phyloP scores from a whole-genome alignment of 37 sponge, comb jelly and placozoan species.

The Cladorhizidae sp. region DNA sequence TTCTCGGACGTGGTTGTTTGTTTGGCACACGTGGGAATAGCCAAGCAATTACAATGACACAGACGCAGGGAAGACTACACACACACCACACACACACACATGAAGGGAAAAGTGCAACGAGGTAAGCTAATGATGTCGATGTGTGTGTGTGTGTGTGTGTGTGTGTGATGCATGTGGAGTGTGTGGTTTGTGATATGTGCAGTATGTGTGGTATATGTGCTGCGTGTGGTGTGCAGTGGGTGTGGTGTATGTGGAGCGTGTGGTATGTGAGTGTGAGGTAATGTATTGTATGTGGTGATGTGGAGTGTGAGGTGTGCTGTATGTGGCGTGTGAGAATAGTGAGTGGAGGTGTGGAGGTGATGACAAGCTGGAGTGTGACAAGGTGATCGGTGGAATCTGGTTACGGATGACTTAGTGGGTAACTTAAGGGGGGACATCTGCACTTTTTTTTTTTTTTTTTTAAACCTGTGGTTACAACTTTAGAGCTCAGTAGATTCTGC shows the following conservation, averaged over 20 bases:
- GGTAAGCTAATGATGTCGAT: background rate
- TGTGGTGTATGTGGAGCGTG: no score
- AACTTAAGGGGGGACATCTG: no score
- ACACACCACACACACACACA: no score
- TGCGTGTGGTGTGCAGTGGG: no score
- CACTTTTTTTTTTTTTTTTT: no score
- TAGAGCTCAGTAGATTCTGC: no score
- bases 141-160: slow-evolving; percentile 12
- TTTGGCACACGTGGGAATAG: background rate
- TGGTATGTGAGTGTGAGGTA: background rate
- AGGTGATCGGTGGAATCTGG: background rate
- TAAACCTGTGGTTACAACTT: no score
- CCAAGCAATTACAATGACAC: slow-evolving; percentile 45
- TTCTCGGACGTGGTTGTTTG: no score
- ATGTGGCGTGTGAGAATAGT: background rate
- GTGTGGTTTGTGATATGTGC: no score
- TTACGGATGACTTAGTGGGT: background rate
- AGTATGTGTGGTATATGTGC: no score
- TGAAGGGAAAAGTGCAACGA: no score
- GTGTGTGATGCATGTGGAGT: background rate
- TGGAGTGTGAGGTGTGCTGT: background rate
- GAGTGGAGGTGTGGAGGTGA: background rate
- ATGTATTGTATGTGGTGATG: background rate
- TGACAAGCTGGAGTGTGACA: background rate
- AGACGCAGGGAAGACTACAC: slow-evolving; percentile 8